Evolutionary conservation across 2,113 vertebrate genomes (phyloP).

Genomic region (Stegostoma tigrinum): DNA sequence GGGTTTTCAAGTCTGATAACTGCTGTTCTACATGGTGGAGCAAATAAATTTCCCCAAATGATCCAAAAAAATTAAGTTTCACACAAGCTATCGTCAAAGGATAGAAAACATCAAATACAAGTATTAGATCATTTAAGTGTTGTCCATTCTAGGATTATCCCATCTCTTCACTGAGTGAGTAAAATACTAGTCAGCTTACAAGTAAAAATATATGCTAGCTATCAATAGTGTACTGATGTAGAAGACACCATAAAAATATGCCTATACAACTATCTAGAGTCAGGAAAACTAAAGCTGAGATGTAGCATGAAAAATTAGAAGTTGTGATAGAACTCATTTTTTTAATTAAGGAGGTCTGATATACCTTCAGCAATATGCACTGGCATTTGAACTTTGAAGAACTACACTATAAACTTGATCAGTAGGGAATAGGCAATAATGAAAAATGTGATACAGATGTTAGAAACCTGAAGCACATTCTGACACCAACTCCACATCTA

Average conservation of each 20-base stretch:
- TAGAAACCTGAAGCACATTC: conserved; percentile 43
- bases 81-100: not conserved
- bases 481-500: conserved; percentile 41
- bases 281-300: not conserved
- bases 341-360: not conserved
- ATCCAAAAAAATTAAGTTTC: not conserved
- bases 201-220: not conserved
- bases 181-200: not conserved
- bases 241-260: not conserved
- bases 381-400: not conserved
- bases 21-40: not conserved
- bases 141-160: not conserved
- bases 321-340: not conserved
- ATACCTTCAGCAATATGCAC: not conserved
- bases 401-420: not conserved
- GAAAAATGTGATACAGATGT: conserved; percentile 30
- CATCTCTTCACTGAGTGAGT: not conserved
- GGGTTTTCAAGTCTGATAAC: not conserved
- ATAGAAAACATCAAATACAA: not conserved
- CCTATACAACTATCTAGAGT: not conserved
- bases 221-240: not conserved
- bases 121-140: not conserved
- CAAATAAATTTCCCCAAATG: conserved; percentile 1
- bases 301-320: not conserved
- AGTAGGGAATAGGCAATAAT: conserved; percentile 38